These are phyloP conservation scores for Carassius gibelio DNA, from an alignment of 2,113 vertebrate genomes.

Conservation along the genomic window DNA sequence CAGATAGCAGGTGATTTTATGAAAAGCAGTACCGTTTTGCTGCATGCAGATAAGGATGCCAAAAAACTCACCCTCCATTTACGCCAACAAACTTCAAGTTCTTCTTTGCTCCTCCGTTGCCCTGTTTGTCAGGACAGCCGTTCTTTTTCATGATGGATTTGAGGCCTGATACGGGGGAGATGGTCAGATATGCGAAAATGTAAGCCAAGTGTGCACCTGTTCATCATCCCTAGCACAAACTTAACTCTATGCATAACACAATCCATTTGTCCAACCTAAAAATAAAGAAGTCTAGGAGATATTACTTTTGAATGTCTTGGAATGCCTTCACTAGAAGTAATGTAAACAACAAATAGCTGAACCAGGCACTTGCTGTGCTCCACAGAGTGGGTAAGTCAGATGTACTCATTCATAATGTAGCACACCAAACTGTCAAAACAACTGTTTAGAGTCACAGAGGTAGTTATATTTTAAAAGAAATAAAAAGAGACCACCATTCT, in stretches of 20 bases:
- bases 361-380: neutral
- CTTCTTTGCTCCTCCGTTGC: constrained; percentile 92
- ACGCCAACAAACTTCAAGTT: constrained; percentile 99
- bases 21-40: constrained; percentile 15
- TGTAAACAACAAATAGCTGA: constrained; percentile 20
- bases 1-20: constrained; percentile 30
- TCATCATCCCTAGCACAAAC: neutral
- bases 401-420: constrained; percentile 39
- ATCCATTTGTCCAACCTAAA: neutral
- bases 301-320: neutral
- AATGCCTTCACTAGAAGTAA: constrained; percentile 8
- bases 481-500: neutral
- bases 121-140: constrained; percentile 84
- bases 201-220: constrained; percentile 37
- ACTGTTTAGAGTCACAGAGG: constrained; percentile 1
- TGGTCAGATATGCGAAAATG: constrained; percentile 32
- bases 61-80: constrained; percentile 94
- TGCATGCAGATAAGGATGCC: constrained; percentile 49
- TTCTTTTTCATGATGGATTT: constrained; percentile 99
- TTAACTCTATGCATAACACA: neutral
- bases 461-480: constrained; percentile 10
- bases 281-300: neutral
- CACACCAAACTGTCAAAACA: constrained; percentile 11
- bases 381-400: neutral
- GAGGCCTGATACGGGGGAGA: constrained; percentile 83